Base-by-base conservation (phyloP, 2,888 invertebrate species). In the Erebia palarica region DNA sequence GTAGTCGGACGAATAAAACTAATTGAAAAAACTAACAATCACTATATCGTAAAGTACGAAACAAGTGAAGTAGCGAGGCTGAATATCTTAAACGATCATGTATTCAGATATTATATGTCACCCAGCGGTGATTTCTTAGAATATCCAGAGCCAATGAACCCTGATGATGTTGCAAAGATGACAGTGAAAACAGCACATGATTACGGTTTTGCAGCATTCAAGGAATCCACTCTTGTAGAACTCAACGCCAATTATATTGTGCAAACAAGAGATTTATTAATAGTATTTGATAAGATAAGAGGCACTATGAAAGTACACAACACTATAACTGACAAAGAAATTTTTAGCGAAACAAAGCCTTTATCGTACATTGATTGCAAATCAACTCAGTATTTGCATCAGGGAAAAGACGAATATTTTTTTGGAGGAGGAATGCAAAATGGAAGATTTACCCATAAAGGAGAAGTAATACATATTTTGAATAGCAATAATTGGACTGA, bases 361-460 rank as follows among this genome's bases (percentile, higher is more conserved):
- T 78, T 92, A 75, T 82, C 79, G 60, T 90, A 91, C 75, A 73
- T 72, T 47, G 76, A 85, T 72, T 74, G 75, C 47, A 75, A 78
- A 76, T 78, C 82, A n/a, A 85, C 74, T 58, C 92, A 92, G 76
- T 83, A 78, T 11, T 78, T 90, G 68, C 57, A 77, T 44, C 89
- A 90, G 78, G 71, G 79, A 51, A 60, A 80, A 61, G 80, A 88
- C 53, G 92, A 93, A 75, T 85, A 84, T 78, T 93, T 85, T 78
- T 93, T 87, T 70, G 92, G 92, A 27, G 92, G 92, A 36, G 92
- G 92, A 47, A 92, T 92, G 92, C 92, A 92, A 75, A 92, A 92
- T 75, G 92, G 92, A 4, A 84, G 88, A 76, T 93, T 92, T 70
- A 83, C 86, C 18, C 92, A 92, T 74, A 92, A 92, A 82, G 87